These are phyloP conservation scores for Polia nebulosa DNA, from an alignment of 2,888 invertebrate species.

Conservation along the genomic window DNA sequence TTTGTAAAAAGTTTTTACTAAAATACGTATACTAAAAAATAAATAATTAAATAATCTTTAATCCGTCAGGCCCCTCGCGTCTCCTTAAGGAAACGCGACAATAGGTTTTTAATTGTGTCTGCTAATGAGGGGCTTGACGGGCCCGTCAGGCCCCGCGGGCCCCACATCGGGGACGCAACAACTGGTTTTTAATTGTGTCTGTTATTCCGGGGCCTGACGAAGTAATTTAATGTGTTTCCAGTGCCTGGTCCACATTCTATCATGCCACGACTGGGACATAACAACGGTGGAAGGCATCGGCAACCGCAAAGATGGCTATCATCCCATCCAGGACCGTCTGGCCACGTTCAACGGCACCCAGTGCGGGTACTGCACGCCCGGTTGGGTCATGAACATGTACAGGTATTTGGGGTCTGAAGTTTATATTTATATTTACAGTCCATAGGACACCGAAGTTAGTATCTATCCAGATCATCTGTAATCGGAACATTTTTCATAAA, in stretches of 20 bases:
- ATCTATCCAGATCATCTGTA: neutral
- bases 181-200: too few relatives aligned
- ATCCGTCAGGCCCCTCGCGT: too few relatives aligned
- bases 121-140: too few relatives aligned
- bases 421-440: neutral
- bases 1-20: too few relatives aligned
- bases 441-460: neutral
- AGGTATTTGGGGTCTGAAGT: slow-evolving; percentile 82
- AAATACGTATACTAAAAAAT: too few relatives aligned
- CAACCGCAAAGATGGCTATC: slow-evolving; percentile 92
- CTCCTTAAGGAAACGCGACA: too few relatives aligned
- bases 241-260: slow-evolving; percentile 92
- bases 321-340: slow-evolving; percentile 92
- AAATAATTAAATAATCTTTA: too few relatives aligned
- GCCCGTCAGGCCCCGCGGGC: too few relatives aligned
- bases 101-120: too few relatives aligned
- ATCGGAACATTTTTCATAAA: too few relatives aligned
- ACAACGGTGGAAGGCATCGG: slow-evolving; percentile 94
- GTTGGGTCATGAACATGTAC: slow-evolving; percentile 95
- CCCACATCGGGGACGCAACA: too few relatives aligned
- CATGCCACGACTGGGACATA: slow-evolving; percentile 93
- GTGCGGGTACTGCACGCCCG: slow-evolving; percentile 95
- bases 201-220: too few relatives aligned
- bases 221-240: slow-evolving; percentile 73
- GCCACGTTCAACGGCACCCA: slow-evolving; percentile 93